Base-by-base conservation (phyloP, 2,797 vertebrate genomes). In the Carduelis carduelis region DNA sequence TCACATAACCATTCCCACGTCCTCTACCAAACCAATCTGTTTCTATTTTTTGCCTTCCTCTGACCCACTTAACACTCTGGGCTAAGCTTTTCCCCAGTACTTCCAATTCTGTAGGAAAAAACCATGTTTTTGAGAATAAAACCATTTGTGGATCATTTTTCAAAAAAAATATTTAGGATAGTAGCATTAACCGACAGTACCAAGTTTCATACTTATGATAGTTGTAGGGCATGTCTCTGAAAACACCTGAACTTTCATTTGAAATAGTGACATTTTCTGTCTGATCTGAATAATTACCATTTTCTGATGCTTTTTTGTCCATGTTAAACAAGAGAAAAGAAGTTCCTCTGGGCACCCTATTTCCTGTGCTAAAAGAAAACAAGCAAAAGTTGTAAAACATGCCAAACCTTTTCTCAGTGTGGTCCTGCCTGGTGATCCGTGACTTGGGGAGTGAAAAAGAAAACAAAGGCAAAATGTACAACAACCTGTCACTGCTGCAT, bases 371-470 rank as follows among this genome's bases (percentile, higher is more conserved):
- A 11, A 93, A 95, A 95, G 57, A 93, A 96, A 95, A 90, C 3
- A 23, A 91, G 55, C 66, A 57, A 93, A 90, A 91, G 95, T 96
- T 97, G 83, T 97, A 94, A 97, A 97, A 92, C 76, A 88, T 13
- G 23, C 97, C 88, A 93, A 85, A 89, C 78, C 65, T 65, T 97
- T 97, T 97, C 78, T 97, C 53, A n/a, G 86, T 37, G 5, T 64
- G 6, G 52, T 83, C 83, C 84, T 83, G 95, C 93, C 83, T 90
- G 87, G 63, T 95, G 94, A 94, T 96, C 74, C 76, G 60, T 44
- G 22, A 88, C 90, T 97, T 78, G 82, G 34, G 68, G 71, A 92
- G 79, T 97, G 52, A 95, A 97, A 97, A 96, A 89, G 50, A 97
- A 84, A 96, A 84, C 83, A 87, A 83, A 95, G 55, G 87, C 13